phyloP scores from a whole-genome alignment of 2,113 vertebrate species.

The Phoxinus phoxinus region DNA sequence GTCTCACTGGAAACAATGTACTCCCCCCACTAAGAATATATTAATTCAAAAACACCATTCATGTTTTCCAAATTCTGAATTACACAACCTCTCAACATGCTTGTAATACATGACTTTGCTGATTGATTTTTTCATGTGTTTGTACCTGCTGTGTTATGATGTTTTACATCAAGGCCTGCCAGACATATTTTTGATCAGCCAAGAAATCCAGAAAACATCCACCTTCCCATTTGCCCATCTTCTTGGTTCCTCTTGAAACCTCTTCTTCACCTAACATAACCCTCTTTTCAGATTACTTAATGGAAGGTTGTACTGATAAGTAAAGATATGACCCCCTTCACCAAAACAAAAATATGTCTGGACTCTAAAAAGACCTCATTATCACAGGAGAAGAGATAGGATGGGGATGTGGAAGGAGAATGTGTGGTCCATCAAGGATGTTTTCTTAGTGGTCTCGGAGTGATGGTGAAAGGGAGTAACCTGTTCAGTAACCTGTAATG shows the following conservation, averaged over 20 bases:
- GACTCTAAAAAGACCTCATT: slow-evolving; percentile 36
- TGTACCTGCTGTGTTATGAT: neutral
- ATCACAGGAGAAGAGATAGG: slow-evolving; percentile 23
- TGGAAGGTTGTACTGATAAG: slow-evolving; percentile 24
- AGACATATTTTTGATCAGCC: slow-evolving; percentile 2
- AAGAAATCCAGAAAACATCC: neutral
- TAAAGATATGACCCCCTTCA: slow-evolving; percentile 37
- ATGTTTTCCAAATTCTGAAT: neutral
- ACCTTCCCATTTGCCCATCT: neutral
- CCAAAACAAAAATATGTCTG: neutral
- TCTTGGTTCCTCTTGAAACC: slow-evolving; percentile 3
- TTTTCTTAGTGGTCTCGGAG: slow-evolving; percentile 32
- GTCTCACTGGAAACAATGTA: slow-evolving; percentile 9
- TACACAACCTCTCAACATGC: neutral
- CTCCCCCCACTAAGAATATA: neutral
- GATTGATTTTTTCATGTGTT: slow-evolving; percentile 5
- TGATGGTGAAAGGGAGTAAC: slow-evolving; percentile 35
- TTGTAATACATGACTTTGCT: neutral
- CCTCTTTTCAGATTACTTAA: neutral
- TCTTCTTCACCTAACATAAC: neutral
- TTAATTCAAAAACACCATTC: neutral
- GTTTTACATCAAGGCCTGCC: neutral
- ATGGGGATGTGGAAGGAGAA: neutral
- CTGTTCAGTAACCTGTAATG: slow-evolving; percentile 53
- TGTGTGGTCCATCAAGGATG: slow-evolving; percentile 45